These are phyloP conservation scores for Drosophila ohnishii DNA, from an alignment of 1,140 invertebrate genomes.

Conservation along the genomic window DNA sequence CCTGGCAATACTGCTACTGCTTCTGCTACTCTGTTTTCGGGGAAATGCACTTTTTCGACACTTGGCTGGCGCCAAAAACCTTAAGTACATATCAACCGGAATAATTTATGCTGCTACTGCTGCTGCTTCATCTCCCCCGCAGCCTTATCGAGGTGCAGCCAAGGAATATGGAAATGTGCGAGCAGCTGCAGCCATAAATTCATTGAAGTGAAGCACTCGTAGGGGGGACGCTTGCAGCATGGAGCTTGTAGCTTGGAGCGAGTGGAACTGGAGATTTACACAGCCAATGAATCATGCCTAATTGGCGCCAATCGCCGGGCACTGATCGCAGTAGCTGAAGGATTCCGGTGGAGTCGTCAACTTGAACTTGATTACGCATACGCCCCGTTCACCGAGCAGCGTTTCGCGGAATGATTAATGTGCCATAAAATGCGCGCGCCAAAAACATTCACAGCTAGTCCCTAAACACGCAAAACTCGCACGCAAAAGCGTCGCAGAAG, in stretches of 20 bases:
- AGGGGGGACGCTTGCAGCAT: not conserved
- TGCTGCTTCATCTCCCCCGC: conserved; percentile 6
- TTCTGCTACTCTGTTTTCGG: conserved; percentile 4
- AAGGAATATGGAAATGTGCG: conserved; percentile 57
- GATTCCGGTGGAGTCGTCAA: conserved; percentile 17
- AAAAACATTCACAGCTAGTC: conserved; percentile 53
- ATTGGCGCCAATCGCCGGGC: conserved; percentile 37
- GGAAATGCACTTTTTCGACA: conserved; percentile 62
- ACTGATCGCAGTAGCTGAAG: conserved; percentile 16
- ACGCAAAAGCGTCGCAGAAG: conserved; percentile 44
- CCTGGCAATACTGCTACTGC: not conserved
- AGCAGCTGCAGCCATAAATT: conserved; percentile 61
- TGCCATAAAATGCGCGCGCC: conserved; percentile 58
- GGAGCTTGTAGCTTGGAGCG: not conserved
- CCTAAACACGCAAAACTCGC: conserved; percentile 56
- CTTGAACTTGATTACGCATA: conserved; percentile 60
- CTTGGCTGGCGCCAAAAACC: conserved; percentile 55
- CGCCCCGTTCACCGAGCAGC: conserved; percentile 3
- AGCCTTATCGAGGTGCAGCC: conserved; percentile 49
- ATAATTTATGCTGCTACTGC: conserved; percentile 64
- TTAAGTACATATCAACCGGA: conserved; percentile 64
- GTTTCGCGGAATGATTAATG: conserved; percentile 62
- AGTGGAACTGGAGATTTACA: conserved; percentile 28
- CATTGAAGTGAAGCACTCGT: conserved; percentile 27
- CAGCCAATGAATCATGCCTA: conserved; percentile 46